A percentile compares a stretch with the other conserved stretches of the same genome.
Conservation (phyloP, 2,113 vertebrate genomes). For the Sigmodon hispidus region DNA sequence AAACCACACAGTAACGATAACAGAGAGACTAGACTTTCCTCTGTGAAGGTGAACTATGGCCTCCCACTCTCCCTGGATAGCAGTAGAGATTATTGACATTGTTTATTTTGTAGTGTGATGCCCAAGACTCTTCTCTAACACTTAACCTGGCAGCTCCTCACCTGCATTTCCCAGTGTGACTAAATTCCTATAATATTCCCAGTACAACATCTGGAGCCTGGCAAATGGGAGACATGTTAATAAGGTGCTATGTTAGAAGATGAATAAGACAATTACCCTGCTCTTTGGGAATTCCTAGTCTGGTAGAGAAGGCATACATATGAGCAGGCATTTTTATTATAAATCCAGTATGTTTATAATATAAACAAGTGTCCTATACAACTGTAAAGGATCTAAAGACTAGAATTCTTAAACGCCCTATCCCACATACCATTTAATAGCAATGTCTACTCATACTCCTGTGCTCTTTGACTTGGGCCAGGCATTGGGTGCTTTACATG, state of each 20-base stretch:
- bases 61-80: background rate
- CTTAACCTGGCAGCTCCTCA: background rate
- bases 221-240: background rate
- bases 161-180: background rate
- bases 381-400: background rate
- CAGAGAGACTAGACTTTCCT: background rate
- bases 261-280: background rate
- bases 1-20: background rate
- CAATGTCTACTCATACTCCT: background rate
- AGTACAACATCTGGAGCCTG: background rate
- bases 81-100: background rate
- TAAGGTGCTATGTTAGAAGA: background rate
- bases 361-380: too few species aligned
- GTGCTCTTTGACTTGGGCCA: background rate
- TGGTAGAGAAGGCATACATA: background rate
- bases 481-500: background rate
- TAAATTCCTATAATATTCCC: background rate
- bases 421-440: background rate
- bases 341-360: background rate
- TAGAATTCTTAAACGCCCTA: background rate
- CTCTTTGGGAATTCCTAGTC: background rate
- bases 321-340: background rate
- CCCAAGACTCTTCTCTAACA: background rate
- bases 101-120: background rate
- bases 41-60: background rate